A percentile compares a stretch with the other conserved stretches of the same genome.
phyloP scores from a whole-genome alignment of 2,888 invertebrate genomes.

The Spodoptera exigua region DNA sequence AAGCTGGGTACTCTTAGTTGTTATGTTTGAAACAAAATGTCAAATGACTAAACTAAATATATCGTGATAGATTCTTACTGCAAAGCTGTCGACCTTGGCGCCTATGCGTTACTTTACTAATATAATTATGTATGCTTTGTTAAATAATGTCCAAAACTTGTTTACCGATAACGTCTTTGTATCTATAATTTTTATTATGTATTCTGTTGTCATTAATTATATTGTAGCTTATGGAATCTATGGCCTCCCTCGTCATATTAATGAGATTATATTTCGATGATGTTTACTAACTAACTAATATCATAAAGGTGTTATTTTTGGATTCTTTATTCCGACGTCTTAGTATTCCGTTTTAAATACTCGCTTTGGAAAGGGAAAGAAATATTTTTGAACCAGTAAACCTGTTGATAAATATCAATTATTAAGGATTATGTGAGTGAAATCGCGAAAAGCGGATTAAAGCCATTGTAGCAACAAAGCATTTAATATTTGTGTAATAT shows the following conservation, averaged over 20 bases:
- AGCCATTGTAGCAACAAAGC: too few species aligned
- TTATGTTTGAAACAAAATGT: constrained; percentile 19
- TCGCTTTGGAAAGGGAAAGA: too few species aligned
- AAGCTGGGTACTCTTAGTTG: not conserved
- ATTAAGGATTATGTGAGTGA: too few species aligned
- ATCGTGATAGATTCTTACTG: constrained; percentile 31
- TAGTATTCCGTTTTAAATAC: too few species aligned
- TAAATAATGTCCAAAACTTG: constrained; percentile 34
- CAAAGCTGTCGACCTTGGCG: constrained; percentile 44
- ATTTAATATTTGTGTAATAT: too few species aligned
- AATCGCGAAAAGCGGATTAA: too few species aligned
- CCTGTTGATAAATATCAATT: too few species aligned
- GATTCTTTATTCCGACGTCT: too few species aligned
- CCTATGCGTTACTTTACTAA: constrained; percentile 43
- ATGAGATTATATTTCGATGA: constrained; percentile 8
- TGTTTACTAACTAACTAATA: constrained; percentile 2
- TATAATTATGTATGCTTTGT: constrained; percentile 25
- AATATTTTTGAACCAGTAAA: too few species aligned
- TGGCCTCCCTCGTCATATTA: not conserved
- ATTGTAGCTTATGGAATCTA: too few species aligned
- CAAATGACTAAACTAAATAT: constrained; percentile 25
- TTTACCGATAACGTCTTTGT: constrained; percentile 21
- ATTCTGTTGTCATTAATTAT: not conserved
- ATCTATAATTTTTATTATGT: constrained; percentile 13
- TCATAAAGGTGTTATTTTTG: too few species aligned